phyloP scores from a whole-genome alignment of 2,888 invertebrate genomes.

The Ochropleura leucogaster region DNA sequence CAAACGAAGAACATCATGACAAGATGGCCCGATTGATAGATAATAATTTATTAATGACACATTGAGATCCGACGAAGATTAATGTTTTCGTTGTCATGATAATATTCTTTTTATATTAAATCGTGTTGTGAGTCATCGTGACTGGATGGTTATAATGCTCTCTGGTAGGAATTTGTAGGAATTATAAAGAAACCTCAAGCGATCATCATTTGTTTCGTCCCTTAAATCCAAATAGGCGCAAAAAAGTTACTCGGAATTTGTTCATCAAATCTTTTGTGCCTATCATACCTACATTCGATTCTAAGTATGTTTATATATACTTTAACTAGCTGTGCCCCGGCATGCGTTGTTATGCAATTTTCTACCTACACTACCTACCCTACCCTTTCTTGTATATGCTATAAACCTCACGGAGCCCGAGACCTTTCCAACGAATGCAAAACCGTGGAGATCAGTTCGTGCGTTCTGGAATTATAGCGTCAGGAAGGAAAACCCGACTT shows the following conservation, averaged over 20 bases:
- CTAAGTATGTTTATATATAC: too few relatives aligned
- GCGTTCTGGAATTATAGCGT: too few relatives aligned
- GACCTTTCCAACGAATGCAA: too few relatives aligned
- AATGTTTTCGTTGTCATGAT: neutral
- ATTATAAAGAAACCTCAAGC: neutral
- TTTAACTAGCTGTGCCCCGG: too few relatives aligned
- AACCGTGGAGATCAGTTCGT: too few relatives aligned
- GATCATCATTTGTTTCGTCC: neutral
- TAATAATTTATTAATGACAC: constrained; percentile 1
- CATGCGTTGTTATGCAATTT: too few relatives aligned
- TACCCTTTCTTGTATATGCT: too few relatives aligned
- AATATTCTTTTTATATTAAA: neutral
- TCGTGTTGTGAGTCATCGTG: neutral
- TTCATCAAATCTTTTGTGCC: neutral
- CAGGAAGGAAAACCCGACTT: too few relatives aligned
- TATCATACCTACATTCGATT: too few relatives aligned
- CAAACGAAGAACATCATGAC: neutral
- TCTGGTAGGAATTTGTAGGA: neutral
- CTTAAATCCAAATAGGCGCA: neutral
- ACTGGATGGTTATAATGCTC: neutral
- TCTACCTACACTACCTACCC: too few relatives aligned
- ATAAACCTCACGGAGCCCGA: too few relatives aligned
- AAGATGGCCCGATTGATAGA: neutral
- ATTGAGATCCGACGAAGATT: constrained; percentile 2
- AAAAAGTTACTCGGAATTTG: neutral